phyloP scores from a whole-genome alignment of 2,113 vertebrate species.

The Actenoides hombroni region DNA sequence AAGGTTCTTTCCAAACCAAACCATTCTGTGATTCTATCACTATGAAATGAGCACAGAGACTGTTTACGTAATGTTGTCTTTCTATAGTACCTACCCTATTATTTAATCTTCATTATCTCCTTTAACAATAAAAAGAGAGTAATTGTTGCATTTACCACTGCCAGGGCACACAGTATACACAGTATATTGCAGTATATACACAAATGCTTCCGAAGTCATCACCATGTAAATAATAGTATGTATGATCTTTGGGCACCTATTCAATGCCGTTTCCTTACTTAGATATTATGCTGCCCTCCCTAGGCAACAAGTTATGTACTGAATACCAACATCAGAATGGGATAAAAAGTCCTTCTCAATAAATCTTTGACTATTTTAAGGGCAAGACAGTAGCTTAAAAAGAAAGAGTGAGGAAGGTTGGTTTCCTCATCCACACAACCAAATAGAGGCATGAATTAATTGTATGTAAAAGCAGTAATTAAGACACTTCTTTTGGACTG shows the following conservation, averaged over 20 bases:
- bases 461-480: not conserved
- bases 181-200: not conserved
- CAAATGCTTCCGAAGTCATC: not conserved
- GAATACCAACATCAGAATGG: too few relatives aligned
- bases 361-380: not conserved
- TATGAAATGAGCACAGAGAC: not conserved
- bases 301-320: not conserved
- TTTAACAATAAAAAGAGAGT: not conserved
- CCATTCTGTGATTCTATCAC: too few relatives aligned
- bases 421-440: not conserved
- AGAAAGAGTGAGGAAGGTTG: not conserved
- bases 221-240: not conserved
- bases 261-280: not conserved
- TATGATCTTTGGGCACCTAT: not conserved
- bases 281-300: not conserved
- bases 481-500: not conserved
- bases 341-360: not conserved
- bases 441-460: not conserved
- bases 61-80: fast-evolving
- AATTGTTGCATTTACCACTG: not conserved
- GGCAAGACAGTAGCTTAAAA: not conserved
- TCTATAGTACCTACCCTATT: not conserved
- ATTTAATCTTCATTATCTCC: not conserved
- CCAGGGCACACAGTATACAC: not conserved
- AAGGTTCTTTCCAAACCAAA: too few relatives aligned